Conservation (phyloP, 2,797 vertebrate species). For the Vultur gryphus region DNA sequence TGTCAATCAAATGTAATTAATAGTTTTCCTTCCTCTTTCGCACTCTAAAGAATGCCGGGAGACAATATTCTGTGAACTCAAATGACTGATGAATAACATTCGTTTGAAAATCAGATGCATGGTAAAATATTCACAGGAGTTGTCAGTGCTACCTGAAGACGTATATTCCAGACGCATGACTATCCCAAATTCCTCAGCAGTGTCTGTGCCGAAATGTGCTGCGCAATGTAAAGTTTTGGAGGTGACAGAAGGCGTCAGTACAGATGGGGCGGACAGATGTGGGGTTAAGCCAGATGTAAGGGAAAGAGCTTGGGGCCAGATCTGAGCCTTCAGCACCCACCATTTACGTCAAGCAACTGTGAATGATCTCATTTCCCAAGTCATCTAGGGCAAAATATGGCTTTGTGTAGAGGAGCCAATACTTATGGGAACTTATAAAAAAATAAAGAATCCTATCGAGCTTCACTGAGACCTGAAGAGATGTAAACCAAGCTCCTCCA, state of each 20-base stretch:
- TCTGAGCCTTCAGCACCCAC: constrained; percentile 41
- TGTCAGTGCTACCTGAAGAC: background rate
- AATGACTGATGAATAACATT: constrained; percentile 24
- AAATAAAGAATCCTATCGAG: background rate
- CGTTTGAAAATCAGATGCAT: background rate
- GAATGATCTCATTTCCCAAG: constrained; percentile 58
- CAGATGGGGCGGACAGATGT: constrained; percentile 52
- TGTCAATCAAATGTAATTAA: constrained; percentile 53
- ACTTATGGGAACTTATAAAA: background rate
- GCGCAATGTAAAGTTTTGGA: background rate
- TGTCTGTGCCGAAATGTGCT: constrained; percentile 6
- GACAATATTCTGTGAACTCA: constrained; percentile 24
- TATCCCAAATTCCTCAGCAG: background rate
- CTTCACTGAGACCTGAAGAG: background rate
- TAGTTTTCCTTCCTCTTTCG: constrained; percentile 4
- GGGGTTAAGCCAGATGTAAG: constrained; percentile 56
- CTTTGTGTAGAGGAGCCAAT: background rate
- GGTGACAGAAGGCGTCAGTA: constrained; percentile 14
- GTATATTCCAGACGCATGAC: background rate
- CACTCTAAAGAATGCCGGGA: constrained; percentile 14
- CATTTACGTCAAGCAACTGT: constrained; percentile 34
- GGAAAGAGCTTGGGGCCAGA: constrained; percentile 44
- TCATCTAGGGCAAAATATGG: constrained; percentile 40
- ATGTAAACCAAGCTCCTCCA: background rate
- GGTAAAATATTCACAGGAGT: constrained; percentile 10